Conservation (phyloP, 2,797 vertebrate genomes). For the Simalia tracyae region DNA sequence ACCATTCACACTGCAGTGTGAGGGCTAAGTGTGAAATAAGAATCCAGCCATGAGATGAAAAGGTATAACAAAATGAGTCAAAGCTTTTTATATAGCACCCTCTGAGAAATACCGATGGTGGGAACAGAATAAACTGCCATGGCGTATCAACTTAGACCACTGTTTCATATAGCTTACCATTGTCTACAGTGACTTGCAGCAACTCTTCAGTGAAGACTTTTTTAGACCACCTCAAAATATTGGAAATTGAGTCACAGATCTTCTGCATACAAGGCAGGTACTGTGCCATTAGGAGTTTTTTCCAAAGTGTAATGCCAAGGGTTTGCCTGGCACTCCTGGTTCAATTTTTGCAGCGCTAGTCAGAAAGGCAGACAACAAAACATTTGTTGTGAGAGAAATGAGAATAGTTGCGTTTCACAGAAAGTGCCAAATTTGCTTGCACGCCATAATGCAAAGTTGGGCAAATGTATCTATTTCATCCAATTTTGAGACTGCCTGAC, state of each 20-base stretch:
- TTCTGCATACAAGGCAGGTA: not conserved
- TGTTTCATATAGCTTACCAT: not conserved
- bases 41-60: not conserved
- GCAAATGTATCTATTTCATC: not conserved
- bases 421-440: not conserved
- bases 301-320: not conserved
- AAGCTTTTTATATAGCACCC: constrained; percentile 26
- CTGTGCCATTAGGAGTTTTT: not conserved
- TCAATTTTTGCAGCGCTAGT: not conserved
- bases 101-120: not conserved
- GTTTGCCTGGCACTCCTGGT: not conserved
- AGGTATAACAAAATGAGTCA: not conserved
- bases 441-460: not conserved
- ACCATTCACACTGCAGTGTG: not conserved
- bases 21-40: not conserved
- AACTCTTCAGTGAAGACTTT: not conserved
- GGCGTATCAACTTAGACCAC: not conserved
- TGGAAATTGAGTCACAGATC: not conserved
- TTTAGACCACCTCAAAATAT: not conserved
- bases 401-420: not conserved
- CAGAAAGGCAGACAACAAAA: not conserved
- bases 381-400: not conserved
- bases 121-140: not conserved
- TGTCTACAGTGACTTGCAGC: not conserved
- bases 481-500: not conserved